Conservation (phyloP, 2,113 vertebrate genomes). For the Phyllostomus discolor region DNA sequence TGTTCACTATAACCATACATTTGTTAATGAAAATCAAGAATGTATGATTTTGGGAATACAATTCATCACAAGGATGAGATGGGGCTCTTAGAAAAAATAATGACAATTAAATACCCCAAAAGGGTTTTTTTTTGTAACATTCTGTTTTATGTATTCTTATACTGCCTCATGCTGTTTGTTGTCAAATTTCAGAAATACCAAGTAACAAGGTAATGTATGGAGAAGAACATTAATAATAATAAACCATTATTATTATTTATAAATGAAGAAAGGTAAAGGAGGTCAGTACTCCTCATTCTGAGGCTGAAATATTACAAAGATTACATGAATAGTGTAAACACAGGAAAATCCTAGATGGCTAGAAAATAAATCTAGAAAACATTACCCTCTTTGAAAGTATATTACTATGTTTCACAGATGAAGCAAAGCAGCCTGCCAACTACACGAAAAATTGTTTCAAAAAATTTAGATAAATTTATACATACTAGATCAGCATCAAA, state of each 20-base stretch:
- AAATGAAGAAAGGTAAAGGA: not conserved
- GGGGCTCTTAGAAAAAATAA: not conserved
- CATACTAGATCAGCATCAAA: not conserved
- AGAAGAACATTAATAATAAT: not conserved
- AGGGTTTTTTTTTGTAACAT: not conserved
- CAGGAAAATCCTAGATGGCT: not conserved
- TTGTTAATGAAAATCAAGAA: conserved; percentile 18
- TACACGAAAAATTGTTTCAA: not conserved
- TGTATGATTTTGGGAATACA: not conserved
- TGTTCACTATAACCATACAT: not conserved
- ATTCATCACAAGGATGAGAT: not conserved
- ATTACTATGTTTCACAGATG: not conserved
- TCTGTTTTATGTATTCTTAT: not conserved
- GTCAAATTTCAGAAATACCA: not conserved
- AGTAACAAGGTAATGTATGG: not conserved
- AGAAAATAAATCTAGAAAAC: not conserved
- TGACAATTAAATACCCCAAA: not conserved
- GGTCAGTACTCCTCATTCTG: not conserved
- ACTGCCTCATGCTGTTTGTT: not conserved
- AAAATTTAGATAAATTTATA: not conserved
- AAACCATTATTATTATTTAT: not conserved
- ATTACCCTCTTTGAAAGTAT: not conserved
- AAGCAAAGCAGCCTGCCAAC: not conserved
- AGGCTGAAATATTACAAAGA: not conserved
- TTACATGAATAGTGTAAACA: not conserved